Conservation (phyloP, 2,888 invertebrate species). For the Meandrusa payeni region DNA sequence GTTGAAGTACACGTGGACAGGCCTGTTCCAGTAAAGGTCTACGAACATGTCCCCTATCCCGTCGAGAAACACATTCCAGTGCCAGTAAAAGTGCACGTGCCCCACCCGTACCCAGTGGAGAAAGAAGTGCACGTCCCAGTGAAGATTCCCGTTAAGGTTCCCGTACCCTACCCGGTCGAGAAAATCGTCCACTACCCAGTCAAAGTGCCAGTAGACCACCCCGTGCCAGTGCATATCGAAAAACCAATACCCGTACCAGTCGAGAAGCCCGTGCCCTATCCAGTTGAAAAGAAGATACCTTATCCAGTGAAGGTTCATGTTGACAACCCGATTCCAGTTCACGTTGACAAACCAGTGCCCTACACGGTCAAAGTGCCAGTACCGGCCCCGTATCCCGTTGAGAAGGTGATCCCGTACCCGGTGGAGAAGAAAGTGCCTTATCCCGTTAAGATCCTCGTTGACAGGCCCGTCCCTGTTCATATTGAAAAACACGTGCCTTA, state of each 20-base stretch:
- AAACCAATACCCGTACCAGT: constrained; percentile 86
- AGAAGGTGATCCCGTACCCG: constrained; percentile 83
- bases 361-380: constrained; percentile 87
- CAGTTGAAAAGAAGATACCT: constrained; percentile 85
- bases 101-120: constrained; percentile 87
- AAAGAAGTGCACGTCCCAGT: constrained; percentile 84
- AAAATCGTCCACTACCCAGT: constrained; percentile 87
- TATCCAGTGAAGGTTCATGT: constrained; percentile 85
- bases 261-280: constrained; percentile 88
- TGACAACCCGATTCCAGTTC: constrained; percentile 86
- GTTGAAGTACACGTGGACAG: constrained; percentile 85
- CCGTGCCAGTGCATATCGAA: constrained; percentile 84
- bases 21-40: constrained; percentile 83
- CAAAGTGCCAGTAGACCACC: constrained; percentile 84
- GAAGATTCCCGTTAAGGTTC: constrained; percentile 85
- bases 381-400: constrained; percentile 86
- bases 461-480: constrained; percentile 81
- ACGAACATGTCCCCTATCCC: constrained; percentile 84
- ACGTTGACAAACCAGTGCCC: constrained; percentile 89
- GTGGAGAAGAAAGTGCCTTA: constrained; percentile 84
- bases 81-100: constrained; percentile 86
- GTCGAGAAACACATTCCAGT: constrained; percentile 85
- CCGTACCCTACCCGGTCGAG: constrained; percentile 88
- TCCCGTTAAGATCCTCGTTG: constrained; percentile 83
- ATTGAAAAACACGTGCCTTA: constrained; percentile 86